Evolutionary conservation across 2,888 invertebrate genomes (phyloP), one percentile per base, ranked within the genome.

Genomic region (Tiliacea aurago): DNA sequence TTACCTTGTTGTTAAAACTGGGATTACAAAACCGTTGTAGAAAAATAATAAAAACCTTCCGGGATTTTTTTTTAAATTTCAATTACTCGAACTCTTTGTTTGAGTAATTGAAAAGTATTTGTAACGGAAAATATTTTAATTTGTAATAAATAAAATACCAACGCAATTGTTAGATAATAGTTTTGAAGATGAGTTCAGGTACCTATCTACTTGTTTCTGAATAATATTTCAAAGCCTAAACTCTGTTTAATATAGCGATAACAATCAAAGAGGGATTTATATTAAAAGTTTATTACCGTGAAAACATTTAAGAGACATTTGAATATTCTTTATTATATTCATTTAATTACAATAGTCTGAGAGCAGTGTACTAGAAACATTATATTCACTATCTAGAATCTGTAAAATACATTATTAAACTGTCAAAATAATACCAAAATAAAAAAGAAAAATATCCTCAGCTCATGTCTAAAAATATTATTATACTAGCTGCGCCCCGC

Each of bases 211-310:
- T 33, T 55, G 3, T 28, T 59, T 33, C 7, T 13, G 2, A 11
- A 59, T 43, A 37, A 28, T 10, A 0, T 63, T 70, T 51, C 13
- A 41, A 51, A 63, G 9, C 41, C 28, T 13, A 47, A 45, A 43
- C 47, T 47, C 58, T 53, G 47, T 56, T 68, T 10, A 53, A 11
- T 49, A 28, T 51, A 15, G 18, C 15, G 61, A 70, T 65, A 56
- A 41, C 18, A 23, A 76, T 76, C 69, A 65, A 45, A 43, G 3
- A 15, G 23, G 41, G 0, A 11, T 81, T 67, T 43, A 68, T 49
- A 53, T 62, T n/a, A 11, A 45, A 81, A 67, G 45, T 80, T 82
- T 82, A 82, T 56, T 47, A 83, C 72, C 78, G 64, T 83, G 55
- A 78, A 82, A 80, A 56, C 45, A 82, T 67, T 58, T 70, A 56